Conservation (phyloP, 37 sponge, comb jelly and placozoan genomes). For the Oopsacas minuta region DNA sequence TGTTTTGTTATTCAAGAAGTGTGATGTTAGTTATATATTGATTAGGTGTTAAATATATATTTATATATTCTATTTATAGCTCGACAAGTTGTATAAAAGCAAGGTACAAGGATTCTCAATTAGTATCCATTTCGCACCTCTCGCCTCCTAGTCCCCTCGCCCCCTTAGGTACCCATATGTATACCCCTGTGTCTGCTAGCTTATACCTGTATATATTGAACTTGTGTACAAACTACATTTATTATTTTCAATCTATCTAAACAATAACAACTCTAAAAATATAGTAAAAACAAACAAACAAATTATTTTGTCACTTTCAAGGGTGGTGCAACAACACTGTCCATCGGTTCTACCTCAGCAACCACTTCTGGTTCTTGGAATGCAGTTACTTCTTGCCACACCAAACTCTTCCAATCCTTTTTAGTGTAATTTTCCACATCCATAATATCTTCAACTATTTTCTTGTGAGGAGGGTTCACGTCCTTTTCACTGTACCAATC, state of each 20-base stretch:
- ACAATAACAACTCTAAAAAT: not conserved
- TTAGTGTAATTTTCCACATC: not conserved
- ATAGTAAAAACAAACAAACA: not conserved
- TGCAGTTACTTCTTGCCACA: not conserved
- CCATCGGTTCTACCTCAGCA: not conserved
- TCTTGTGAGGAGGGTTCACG: not conserved
- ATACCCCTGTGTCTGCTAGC: not conserved
- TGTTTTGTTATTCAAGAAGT: not conserved
- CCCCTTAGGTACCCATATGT: not conserved
- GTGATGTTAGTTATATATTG: not conserved
- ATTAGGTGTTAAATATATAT: not conserved
- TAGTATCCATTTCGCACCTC: not conserved
- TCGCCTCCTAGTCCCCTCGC: not conserved
- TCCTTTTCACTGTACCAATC: not conserved
- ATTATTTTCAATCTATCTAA: too few relatives aligned
- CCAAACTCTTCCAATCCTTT: not conserved
- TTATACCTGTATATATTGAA: too few relatives aligned
- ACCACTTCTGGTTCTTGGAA: not conserved
- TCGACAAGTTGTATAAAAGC: not conserved
- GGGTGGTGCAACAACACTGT: not conserved
- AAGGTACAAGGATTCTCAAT: not conserved
- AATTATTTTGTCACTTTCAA: not conserved
- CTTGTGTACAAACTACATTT: too few relatives aligned
- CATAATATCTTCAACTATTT: not conserved
- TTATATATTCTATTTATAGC: not conserved